These are phyloP conservation scores for Ptychadena robeensis DNA, from an alignment of 2,797 vertebrate genomes.

Conservation along the genomic window DNA sequence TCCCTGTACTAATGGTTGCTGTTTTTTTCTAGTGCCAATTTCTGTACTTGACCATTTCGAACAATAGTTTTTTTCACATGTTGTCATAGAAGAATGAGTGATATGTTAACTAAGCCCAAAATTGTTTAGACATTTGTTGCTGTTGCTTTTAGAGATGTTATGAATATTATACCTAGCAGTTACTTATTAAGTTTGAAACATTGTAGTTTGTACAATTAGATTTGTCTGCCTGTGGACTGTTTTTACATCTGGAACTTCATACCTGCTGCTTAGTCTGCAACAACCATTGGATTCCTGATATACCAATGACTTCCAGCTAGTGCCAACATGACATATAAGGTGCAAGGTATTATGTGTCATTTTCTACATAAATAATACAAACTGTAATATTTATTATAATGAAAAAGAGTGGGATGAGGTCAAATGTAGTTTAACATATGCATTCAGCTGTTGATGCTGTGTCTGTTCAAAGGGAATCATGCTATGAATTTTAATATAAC, in stretches of 20 bases:
- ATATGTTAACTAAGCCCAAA: too few relatives aligned
- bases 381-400: constrained; percentile 36
- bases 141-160: too few relatives aligned
- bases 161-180: too few relatives aligned
- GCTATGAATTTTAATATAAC: constrained; percentile 56
- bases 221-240: not conserved
- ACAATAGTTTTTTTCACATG: too few relatives aligned
- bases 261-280: not conserved
- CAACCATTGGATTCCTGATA: not conserved
- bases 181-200: too few relatives aligned
- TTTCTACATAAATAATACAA: constrained; percentile 44
- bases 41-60: too few relatives aligned
- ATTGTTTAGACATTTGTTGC: too few relatives aligned
- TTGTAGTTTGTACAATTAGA: too few relatives aligned
- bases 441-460: constrained; percentile 47
- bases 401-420: constrained; percentile 40
- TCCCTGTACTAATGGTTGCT: too few relatives aligned
- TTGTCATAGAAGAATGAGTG: too few relatives aligned
- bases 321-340: constrained; percentile 16
- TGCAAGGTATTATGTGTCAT: constrained; percentile 24
- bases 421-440: constrained; percentile 56
- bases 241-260: not conserved
- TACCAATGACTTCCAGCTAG: not conserved
- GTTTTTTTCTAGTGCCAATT: too few relatives aligned
- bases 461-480: constrained; percentile 48